These are phyloP conservation scores for Trissolcus brochymenae DNA, from an alignment of 2,888 invertebrate species.

Conservation along the genomic window DNA sequence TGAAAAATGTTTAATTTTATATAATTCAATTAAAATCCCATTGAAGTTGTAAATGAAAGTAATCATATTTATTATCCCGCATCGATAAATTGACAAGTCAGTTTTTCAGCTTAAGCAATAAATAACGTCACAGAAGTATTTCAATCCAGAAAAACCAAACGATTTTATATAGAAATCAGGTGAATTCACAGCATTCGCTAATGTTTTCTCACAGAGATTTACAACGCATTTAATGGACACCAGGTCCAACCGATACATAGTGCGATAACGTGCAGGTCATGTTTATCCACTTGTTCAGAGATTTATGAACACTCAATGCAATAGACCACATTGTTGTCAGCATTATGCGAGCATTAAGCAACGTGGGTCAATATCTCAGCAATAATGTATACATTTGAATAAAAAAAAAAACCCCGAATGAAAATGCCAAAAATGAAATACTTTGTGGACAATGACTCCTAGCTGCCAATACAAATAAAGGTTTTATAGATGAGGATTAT, in stretches of 20 bases:
- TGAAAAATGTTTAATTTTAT: too few species aligned
- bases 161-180: slow-evolving; percentile 43
- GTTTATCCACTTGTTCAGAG: slow-evolving; percentile 63
- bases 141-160: too few species aligned
- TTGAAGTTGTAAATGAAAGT: too few species aligned
- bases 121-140: too few species aligned
- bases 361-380: slow-evolving; percentile 63
- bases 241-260: slow-evolving; percentile 61
- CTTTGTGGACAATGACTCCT: slow-evolving; percentile 9
- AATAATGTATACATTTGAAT: slow-evolving; percentile 60
- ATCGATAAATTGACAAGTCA: too few species aligned
- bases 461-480: slow-evolving; percentile 10
- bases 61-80: too few species aligned
- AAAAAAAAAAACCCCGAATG: slow-evolving; percentile 13
- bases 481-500: slow-evolving; percentile 17
- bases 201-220: slow-evolving; percentile 66
- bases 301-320: slow-evolving; percentile 65
- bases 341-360: slow-evolving; percentile 68
- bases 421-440: background rate
- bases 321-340: slow-evolving; percentile 61
- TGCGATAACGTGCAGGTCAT: slow-evolving; percentile 60
- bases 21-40: too few species aligned
- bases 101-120: too few species aligned
- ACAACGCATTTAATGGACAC: slow-evolving; percentile 67
- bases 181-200: slow-evolving; percentile 65